phyloP scores from a whole-genome alignment of 2,888 invertebrate genomes.

The Himalopsyche japonica region DNA sequence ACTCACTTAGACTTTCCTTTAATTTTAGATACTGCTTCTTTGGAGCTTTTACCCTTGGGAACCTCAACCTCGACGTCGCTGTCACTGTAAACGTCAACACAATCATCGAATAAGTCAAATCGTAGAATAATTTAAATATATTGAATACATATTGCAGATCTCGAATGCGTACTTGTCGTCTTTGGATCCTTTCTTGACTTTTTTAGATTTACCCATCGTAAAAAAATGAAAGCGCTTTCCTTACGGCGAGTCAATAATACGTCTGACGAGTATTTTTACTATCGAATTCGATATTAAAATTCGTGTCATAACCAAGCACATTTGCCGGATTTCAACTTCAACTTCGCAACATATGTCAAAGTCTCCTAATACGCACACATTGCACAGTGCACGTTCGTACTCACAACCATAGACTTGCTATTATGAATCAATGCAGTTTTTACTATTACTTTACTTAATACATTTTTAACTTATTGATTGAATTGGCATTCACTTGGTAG shows the following conservation, averaged over 20 bases:
- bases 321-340: constrained; percentile 32
- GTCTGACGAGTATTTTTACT: not conserved
- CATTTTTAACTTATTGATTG: no score
- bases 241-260: not conserved
- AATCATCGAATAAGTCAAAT: constrained; percentile 44
- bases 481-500: no score
- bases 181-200: constrained; percentile 75
- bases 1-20: constrained; percentile 28
- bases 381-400: not conserved
- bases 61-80: constrained; percentile 62
- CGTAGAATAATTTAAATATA: constrained; percentile 43
- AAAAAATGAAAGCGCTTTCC: not conserved
- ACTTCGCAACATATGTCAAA: constrained; percentile 24
- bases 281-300: constrained; percentile 14
- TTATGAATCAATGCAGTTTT: not conserved
- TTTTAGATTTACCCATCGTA: constrained; percentile 79
- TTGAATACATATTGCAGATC: not conserved
- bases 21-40: constrained; percentile 50
- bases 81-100: constrained; percentile 58
- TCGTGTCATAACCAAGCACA: constrained; percentile 38
- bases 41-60: constrained; percentile 51
- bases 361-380: constrained; percentile 7
- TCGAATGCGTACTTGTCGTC: constrained; percentile 68
- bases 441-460: no score
- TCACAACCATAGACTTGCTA: not conserved